Evolutionary conservation across 1,140 invertebrate species (phyloP), one percentile per base, ranked within the genome.

Genomic region (Lerema accius): DNA sequence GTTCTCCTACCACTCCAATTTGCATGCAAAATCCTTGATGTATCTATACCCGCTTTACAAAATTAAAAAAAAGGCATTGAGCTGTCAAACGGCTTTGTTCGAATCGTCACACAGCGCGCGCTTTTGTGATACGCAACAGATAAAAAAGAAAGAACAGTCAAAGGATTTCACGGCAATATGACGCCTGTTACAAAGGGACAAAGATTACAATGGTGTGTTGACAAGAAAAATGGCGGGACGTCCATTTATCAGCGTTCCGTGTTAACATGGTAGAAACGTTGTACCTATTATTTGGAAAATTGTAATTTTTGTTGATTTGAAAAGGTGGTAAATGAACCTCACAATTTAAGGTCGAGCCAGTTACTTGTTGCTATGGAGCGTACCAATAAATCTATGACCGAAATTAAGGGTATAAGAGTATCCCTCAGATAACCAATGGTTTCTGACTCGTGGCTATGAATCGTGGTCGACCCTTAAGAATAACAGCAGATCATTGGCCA

Each of bases 41-140:
- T 37, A 37, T 37, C 35, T 37, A 61, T 63, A 45, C 35, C 43
- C 58, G 62, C 40, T 45, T 50, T 53, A 48, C 50, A 51, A 67
- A 50, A 37, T 37, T 55, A 63, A 67, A 73, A 69, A n/a, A 76
- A 72, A 72, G 63, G 62, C 65, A 82, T 82, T 80, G 68, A 82
- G 65, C 77, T 80, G 80, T 82, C 80, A 80, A 78, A 78, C 65
- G 17, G 65, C 55, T 76, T 82, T 82, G 80, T 82, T 72, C 63
- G 68, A 75, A 76, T 73, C 72, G 75, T 78, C 77, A 80, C 77
- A 78, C 76, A 73, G 78, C 64, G 63, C 58, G 59, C 63, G 62
- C 65, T 61, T 74, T 71, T 61, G 63, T 59, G 45, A 59, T 37
- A 37, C 50, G 15, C 48, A 43, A 32, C 50, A 45, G 43, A 53